Conservation (phyloP, 2,113 vertebrate species). For the Mus musculus region DNA sequence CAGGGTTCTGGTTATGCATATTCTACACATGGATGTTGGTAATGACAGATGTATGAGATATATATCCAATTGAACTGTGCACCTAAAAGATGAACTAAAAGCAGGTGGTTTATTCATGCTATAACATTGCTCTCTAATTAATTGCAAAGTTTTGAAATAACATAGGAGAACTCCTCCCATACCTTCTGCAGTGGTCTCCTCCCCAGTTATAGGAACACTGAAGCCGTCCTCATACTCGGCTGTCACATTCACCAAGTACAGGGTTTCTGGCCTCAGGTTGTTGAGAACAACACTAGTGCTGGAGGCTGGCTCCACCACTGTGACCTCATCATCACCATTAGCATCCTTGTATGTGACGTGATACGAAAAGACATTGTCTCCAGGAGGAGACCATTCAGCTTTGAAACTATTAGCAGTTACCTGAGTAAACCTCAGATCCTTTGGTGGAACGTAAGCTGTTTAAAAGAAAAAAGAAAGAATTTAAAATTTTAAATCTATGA, state of each 20-base stretch:
- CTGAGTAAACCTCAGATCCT: conserved; percentile 92
- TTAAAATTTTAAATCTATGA: conserved; percentile 3
- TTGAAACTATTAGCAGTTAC: conserved; percentile 92
- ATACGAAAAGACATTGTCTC: conserved; percentile 89
- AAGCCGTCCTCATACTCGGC: conserved; percentile 94
- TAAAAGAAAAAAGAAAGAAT: conserved; percentile 37
- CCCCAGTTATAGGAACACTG: conserved; percentile 91
- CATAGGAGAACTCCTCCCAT: neutral
- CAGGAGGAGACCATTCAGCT: conserved; percentile 90
- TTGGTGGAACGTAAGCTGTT: conserved; percentile 91
- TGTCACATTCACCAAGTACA: conserved; percentile 92
- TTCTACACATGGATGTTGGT: neutral
- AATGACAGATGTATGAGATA: neutral
- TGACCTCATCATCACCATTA: conserved; percentile 87
- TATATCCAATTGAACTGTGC: neutral
- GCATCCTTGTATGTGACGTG: conserved; percentile 91
- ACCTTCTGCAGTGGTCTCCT: conserved; percentile 95
- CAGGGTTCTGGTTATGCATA: neutral
- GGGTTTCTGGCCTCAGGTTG: conserved; percentile 92
- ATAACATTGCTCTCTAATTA: neutral
- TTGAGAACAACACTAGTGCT: conserved; percentile 89
- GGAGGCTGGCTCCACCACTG: conserved; percentile 91
- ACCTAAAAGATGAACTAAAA: conserved; percentile 1
- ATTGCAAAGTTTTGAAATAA: neutral
- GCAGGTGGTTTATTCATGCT: conserved; percentile 46